Percentiles rank a stretch among this genome's conserved stretches.
Evolutionary conservation across 2,888 invertebrate species (phyloP).

Genomic region (Antheraea assamensis): DNA sequence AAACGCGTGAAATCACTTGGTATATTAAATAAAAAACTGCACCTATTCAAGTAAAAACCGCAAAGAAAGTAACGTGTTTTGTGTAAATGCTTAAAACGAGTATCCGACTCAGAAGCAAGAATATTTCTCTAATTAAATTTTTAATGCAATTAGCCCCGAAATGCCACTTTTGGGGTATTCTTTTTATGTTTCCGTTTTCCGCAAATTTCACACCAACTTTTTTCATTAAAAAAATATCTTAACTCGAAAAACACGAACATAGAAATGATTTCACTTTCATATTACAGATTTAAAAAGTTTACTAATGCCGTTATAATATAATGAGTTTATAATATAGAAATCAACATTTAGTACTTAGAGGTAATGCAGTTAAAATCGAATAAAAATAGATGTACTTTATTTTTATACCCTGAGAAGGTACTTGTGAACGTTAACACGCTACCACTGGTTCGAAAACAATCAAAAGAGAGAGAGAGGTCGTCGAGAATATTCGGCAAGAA

Average conservation of each 20-base stretch:
- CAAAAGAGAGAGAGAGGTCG: no score
- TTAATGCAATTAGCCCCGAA: slow-evolving; percentile 40
- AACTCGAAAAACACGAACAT: slow-evolving; percentile 2
- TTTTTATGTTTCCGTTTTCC: slow-evolving; percentile 22
- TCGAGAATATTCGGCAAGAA: no score
- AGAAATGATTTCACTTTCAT: no score
- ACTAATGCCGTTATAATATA: no score
- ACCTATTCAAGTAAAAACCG: not conserved
- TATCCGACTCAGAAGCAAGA: not conserved
- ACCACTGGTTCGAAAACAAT: no score
- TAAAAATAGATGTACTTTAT: no score
- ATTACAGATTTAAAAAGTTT: no score
- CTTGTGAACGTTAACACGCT: no score
- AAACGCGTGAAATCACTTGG: not conserved
- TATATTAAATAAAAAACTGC: not conserved
- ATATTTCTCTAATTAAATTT: slow-evolving; percentile 38
- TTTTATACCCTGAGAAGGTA: no score
- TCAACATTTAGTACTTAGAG: no score
- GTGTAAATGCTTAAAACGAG: slow-evolving; percentile 15
- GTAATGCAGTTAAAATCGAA: no score
- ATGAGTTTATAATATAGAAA: no score
- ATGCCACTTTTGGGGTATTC: slow-evolving; percentile 23
- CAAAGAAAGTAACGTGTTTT: slow-evolving; percentile 4
- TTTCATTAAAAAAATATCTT: slow-evolving; percentile 19
- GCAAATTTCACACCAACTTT: not conserved